phyloP scores from a whole-genome alignment of 2,113 vertebrate genomes.

The Trogon melanurus region DNA sequence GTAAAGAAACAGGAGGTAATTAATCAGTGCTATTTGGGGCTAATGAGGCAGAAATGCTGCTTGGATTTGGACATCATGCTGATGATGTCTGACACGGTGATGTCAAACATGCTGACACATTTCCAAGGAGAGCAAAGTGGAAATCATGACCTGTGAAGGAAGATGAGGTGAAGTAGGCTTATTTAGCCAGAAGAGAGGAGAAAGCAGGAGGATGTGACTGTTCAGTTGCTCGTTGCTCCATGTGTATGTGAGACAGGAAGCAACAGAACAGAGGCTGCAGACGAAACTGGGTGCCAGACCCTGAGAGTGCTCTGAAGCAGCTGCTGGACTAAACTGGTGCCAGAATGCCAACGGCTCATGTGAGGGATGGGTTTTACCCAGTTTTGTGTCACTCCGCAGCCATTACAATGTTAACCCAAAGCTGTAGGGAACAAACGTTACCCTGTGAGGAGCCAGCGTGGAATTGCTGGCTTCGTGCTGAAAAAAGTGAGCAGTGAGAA shows the following conservation, averaged over 20 bases:
- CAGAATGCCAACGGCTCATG: fast-evolving
- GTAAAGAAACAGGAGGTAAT: slow-evolving; percentile 9
- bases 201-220: background rate
- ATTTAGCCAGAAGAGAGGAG: background rate
- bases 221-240: background rate
- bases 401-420: background rate
- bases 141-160: background rate
- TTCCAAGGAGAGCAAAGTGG: background rate
- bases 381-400: background rate
- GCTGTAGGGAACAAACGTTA: background rate
- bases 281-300: fast-evolving
- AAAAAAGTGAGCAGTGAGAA: background rate
- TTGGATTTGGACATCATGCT: background rate
- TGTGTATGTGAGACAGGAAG: background rate
- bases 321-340: background rate
- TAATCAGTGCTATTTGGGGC: slow-evolving; percentile 3
- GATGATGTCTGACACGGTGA: background rate
- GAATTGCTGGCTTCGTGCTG: background rate
- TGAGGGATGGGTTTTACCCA: background rate
- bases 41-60: slow-evolving; percentile 19
- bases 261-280: background rate
- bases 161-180: background rate
- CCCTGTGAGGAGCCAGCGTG: background rate
- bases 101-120: background rate
- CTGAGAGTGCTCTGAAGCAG: fast-evolving